Evolutionary conservation across 2,113 vertebrate species (phyloP).

Genomic region (Podocnemis expansa): DNA sequence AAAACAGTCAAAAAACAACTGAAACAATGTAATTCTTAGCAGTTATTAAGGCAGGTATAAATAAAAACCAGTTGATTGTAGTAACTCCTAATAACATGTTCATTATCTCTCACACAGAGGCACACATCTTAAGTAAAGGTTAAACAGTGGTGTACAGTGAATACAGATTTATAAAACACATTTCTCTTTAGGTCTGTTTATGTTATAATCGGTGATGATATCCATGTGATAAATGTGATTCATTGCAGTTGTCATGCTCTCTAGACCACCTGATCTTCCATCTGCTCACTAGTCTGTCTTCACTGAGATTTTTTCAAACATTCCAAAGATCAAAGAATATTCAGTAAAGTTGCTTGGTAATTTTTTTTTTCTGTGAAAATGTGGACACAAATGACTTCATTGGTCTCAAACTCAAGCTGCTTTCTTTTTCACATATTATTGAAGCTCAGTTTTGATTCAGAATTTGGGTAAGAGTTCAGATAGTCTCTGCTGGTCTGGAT

Average conservation of each 20-base stretch:
- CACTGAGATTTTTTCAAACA: neutral
- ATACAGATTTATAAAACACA: neutral
- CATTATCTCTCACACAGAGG: neutral
- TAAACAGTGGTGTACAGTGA: neutral
- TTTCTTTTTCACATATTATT: neutral
- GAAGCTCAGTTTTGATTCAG: neutral
- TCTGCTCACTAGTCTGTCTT: neutral
- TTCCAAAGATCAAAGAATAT: neutral
- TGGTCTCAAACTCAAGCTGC: neutral
- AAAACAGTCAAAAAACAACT: neutral
- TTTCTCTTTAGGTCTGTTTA: neutral
- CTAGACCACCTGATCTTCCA: neutral
- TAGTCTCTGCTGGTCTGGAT: no score
- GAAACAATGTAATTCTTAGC: neutral
- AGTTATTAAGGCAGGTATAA: neutral
- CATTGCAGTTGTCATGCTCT: neutral
- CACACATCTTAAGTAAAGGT: neutral
- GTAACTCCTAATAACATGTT: neutral
- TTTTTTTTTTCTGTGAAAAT: neutral
- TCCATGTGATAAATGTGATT: neutral
- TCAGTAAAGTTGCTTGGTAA: neutral
- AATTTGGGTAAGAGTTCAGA: neutral
- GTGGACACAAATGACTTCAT: neutral
- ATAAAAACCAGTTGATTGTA: neutral
- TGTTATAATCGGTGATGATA: neutral